Evolutionary conservation across 2,113 vertebrate genomes (phyloP).

Genomic region (Limnothrissa miodon): DNA sequence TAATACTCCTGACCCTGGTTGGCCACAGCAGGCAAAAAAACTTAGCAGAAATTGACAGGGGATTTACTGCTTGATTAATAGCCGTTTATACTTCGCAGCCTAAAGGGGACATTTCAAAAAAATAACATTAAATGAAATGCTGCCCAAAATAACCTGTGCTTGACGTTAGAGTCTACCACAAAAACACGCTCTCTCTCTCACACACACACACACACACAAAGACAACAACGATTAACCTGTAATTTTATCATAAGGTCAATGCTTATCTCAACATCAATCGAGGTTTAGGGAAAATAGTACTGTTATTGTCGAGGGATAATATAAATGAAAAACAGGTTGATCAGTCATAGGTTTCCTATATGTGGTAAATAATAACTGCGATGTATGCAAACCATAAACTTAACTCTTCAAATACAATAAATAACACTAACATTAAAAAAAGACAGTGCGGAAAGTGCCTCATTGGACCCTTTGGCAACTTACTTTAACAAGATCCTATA

Average conservation of each 20-base stretch:
- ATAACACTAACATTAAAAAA: background rate
- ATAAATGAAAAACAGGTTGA: background rate
- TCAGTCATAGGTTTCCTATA: background rate
- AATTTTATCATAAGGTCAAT: background rate
- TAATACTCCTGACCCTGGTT: background rate
- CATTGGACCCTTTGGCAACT: background rate
- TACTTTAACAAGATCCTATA: background rate
- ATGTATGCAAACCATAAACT: background rate
- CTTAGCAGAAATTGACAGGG: background rate
- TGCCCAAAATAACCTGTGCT: background rate
- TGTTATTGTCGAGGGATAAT: background rate
- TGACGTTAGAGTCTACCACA: background rate
- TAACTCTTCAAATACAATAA: background rate
- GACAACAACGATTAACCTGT: background rate
- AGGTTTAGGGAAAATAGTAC: background rate
- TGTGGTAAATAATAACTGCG: no score
- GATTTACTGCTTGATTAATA: background rate
- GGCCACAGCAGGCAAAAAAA: background rate
- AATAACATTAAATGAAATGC: background rate
- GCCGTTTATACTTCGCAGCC: background rate
- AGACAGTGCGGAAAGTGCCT: background rate
- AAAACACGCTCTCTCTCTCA: background rate
- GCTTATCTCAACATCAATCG: background rate
- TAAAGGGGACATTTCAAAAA: background rate
- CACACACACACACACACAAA: background rate